Base-by-base conservation (phyloP, 2,797 vertebrate species). In the Poliocrania exsul region DNA sequence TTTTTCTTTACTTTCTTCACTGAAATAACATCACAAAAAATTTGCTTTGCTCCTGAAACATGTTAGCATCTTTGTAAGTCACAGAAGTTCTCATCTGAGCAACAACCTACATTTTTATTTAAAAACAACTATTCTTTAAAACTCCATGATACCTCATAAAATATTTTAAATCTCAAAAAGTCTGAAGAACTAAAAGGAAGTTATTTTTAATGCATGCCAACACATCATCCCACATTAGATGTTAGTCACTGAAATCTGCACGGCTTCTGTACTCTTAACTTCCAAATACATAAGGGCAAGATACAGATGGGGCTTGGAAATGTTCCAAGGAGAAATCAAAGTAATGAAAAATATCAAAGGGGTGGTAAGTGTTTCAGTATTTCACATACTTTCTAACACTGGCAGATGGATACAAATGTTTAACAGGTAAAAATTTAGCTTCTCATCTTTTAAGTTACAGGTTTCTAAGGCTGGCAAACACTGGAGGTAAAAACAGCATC, bases 181-280 rank as follows among this genome's bases (percentile, higher is more conserved):
- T 54, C 84, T 80, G 31, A 92, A 84, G 73, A 90, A 75, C 51
- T 89, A 75, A 54, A 77, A 86, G 60, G 81, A 92, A 84, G 67
- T 64, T 93, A 92, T 92, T 94, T 96, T 94, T 93, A 94, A 93
- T 26, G 61, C 84, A 88, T 93, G 75, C 81, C 64, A 93, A 81
- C 93, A 90, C 82, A 90, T 79, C 91, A 92, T 86, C 96, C 92
- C 56, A 94, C 71, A 73, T 56, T 56, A 88, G 79, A 85, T 18
- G 56, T 87, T 88, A 95, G 95, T 89, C 81, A 91, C 44, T 13
- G 26, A 92, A 90, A 89, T 81, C 91, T 79, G 62, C 50, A 75
- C 26, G 31, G 44, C 92, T 92, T 82, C 78, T 69, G 35, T 46
- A 90, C 35, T 84, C 70, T n/a, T n/a, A 77, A 84, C 82, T 92